phyloP scores from a whole-genome alignment of 2,797 vertebrate genomes.

The Pangasius macronema region DNA sequence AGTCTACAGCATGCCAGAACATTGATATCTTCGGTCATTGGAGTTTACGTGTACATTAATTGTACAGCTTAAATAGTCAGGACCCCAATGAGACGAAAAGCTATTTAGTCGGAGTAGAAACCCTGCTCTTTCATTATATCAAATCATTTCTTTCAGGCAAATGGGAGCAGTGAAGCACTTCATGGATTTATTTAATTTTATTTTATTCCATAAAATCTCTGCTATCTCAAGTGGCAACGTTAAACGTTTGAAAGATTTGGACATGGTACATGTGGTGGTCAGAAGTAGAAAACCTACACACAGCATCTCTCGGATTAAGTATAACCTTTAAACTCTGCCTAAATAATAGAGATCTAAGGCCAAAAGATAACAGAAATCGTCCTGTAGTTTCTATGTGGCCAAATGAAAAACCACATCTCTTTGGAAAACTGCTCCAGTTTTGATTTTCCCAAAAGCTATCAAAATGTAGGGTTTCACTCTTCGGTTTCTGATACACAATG shows the following conservation, averaged over 20 bases:
- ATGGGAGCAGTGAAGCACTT: constrained; percentile 60
- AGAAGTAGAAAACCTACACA: constrained; percentile 17
- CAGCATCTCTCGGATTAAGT: constrained; percentile 23
- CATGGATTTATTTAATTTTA: constrained; percentile 50
- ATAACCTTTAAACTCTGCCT: constrained; percentile 28
- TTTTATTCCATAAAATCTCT: constrained; percentile 13
- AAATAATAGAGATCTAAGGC: constrained; percentile 32
- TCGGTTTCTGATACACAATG: constrained; percentile 5
- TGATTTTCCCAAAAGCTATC: constrained; percentile 34
- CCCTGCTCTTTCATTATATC: constrained; percentile 49
- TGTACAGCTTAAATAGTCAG: constrained; percentile 47
- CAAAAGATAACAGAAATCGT: neutral
- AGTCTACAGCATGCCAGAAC: constrained; percentile 81
- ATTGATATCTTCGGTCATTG: constrained; percentile 75
- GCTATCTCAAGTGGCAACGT: constrained; percentile 7
- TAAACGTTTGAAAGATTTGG: neutral
- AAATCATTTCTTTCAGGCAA: constrained; percentile 49
- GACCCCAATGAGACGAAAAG: constrained; percentile 47
- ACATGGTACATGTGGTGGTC: neutral
- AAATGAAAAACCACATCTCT: constrained; percentile 50
- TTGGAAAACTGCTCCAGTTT: constrained; percentile 55
- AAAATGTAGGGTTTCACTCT: constrained; percentile 23
- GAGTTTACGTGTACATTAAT: constrained; percentile 60
- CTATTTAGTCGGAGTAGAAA: constrained; percentile 55
- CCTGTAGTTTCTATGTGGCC: constrained; percentile 40